phyloP scores from a whole-genome alignment of 2,888 invertebrate species.

The Ceratothoa steindachneri region DNA sequence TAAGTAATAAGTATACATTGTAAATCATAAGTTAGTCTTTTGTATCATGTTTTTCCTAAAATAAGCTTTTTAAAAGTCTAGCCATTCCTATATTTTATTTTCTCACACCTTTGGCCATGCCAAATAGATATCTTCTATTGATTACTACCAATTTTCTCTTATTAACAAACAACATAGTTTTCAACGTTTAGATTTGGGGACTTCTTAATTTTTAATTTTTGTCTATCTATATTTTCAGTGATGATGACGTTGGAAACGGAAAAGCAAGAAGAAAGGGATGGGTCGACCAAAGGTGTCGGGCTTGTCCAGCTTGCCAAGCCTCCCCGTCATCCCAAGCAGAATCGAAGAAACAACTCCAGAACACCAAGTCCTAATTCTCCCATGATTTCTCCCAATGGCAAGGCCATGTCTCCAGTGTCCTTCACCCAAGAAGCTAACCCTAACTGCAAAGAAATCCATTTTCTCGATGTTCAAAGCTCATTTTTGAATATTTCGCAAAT shows the following conservation, averaged over 20 bases:
- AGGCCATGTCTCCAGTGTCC: neutral
- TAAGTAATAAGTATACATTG: no score
- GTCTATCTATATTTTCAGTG: neutral
- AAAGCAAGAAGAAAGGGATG: neutral
- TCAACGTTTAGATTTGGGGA: no score
- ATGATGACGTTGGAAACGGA: conserved; percentile 1
- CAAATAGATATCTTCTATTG: no score
- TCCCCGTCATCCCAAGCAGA: neutral
- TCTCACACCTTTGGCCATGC: no score
- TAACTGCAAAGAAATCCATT: neutral
- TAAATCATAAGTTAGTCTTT: no score
- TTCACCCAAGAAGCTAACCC: neutral
- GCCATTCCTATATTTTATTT: no score
- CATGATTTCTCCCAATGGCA: neutral
- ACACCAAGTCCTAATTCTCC: neutral
- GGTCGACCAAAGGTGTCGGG: neutral
- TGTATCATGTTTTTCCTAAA: no score
- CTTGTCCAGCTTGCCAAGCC: neutral
- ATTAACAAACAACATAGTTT: no score
- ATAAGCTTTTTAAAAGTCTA: no score
- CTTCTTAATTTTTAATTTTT: no score
- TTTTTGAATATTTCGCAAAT: neutral
- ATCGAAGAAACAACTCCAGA: neutral
- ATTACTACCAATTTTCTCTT: no score
- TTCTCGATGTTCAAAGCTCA: neutral